Conservation (phyloP, 2,797 vertebrate species). For the Carapus acus region DNA sequence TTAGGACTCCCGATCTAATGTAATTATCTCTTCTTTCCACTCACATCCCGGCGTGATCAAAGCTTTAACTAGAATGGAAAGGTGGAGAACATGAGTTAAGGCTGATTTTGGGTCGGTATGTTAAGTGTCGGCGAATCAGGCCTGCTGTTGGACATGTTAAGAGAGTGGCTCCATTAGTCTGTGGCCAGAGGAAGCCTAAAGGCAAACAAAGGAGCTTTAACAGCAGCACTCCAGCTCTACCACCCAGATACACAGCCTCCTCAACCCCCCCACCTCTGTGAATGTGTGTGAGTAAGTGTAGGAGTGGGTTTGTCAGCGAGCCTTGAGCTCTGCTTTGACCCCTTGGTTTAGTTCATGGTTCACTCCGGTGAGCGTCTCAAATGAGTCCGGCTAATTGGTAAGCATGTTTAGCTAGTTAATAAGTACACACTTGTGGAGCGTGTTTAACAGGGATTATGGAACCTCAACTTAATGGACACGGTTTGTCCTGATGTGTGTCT, state of each 20-base stretch:
- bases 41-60: not conserved
- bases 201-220: conserved; percentile 37
- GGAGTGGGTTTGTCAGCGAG: no score
- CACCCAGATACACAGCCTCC: conserved; percentile 1
- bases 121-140: not conserved
- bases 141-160: conserved; percentile 42
- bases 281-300: no score
- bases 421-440: not conserved
- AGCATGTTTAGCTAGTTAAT: conserved; percentile 7
- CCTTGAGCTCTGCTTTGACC: not conserved
- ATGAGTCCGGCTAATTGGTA: conserved; percentile 20
- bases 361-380: conserved; percentile 15
- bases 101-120: not conserved
- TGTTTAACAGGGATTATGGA: no score
- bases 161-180: conserved; percentile 65
- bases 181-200: conserved; percentile 32
- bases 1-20: no score
- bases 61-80: not conserved
- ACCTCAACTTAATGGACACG: no score
- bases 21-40: no score
- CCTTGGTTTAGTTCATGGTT: conserved; percentile 9
- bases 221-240: conserved; percentile 9
- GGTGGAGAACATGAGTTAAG: not conserved
- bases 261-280: no score
- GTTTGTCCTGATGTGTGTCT: no score